Percentiles rank a stretch among this genome's conserved stretches.
Conservation (phyloP, 2,888 invertebrate species). For the Xestobium rufovillosum region DNA sequence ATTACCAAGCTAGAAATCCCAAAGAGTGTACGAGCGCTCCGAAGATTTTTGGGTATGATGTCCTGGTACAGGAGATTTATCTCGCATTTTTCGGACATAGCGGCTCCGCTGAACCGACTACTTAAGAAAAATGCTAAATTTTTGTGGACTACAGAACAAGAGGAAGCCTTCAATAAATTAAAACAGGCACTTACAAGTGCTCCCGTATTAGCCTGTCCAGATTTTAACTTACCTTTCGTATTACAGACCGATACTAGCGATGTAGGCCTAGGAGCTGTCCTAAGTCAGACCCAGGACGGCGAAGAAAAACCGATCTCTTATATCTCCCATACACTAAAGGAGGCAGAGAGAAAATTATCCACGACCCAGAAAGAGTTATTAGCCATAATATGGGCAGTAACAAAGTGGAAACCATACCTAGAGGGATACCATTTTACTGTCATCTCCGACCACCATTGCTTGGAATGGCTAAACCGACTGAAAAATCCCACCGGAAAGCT, state of each 20-base stretch:
- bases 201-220: too few species aligned
- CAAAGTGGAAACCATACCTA: conserved; percentile 21
- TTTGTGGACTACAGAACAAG: too few species aligned
- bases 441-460: conserved; percentile 16
- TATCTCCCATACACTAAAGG: conserved; percentile 17
- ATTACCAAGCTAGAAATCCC: conserved; percentile 10
- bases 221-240: conserved; percentile 18
- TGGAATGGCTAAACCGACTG: conserved; percentile 11
- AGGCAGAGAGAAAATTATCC: conserved; percentile 18
- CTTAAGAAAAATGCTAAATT: conserved; percentile 10
- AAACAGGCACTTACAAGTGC: too few species aligned
- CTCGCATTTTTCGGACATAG: conserved; percentile 9
- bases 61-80: conserved; percentile 24
- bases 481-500: conserved; percentile 17
- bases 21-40: conserved; percentile 17
- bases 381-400: conserved; percentile 26
- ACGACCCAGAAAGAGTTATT: conserved; percentile 27
- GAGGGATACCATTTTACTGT: conserved; percentile 20
- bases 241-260: conserved; percentile 24
- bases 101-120: conserved; percentile 11
- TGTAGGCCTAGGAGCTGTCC: conserved; percentile 23
- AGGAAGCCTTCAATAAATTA: too few species aligned
- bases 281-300: conserved; percentile 19
- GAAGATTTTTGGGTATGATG: conserved; percentile 22
- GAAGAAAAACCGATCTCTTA: conserved; percentile 21